Conservation (phyloP, 2,797 vertebrate genomes). For the Lagorchestes hirsutus region DNA sequence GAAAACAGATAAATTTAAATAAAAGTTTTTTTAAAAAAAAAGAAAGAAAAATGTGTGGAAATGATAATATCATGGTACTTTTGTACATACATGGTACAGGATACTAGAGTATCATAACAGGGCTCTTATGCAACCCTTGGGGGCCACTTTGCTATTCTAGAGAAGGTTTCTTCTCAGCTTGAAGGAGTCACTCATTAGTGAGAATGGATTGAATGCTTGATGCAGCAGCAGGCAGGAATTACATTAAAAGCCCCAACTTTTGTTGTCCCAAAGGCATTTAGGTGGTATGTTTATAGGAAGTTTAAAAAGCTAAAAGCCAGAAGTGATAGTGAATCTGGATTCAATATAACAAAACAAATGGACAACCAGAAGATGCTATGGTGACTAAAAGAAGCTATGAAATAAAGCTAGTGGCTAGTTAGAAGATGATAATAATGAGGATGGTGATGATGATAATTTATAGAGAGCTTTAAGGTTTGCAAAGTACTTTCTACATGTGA, state of each 20-base stretch:
- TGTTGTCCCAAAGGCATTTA: slow-evolving; percentile 8
- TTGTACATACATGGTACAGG: too few species aligned
- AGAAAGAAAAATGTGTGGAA: not conserved
- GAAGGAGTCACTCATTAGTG: not conserved
- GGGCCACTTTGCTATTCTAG: not conserved
- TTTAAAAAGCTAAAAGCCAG: not conserved
- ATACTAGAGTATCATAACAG: not conserved
- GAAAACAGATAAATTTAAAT: too few species aligned
- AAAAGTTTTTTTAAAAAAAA: too few species aligned
- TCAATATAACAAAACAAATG: slow-evolving; percentile 2
- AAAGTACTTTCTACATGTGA: not conserved
- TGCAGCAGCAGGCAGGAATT: not conserved
- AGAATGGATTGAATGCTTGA: not conserved
- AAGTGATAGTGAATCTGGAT: not conserved
- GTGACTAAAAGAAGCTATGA: not conserved
- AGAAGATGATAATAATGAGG: not conserved
- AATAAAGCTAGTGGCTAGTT: not conserved
- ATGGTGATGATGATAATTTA: not conserved
- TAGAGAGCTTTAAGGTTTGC: not conserved
- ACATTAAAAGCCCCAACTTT: slow-evolving; percentile 4
- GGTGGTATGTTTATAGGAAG: slow-evolving; percentile 32
- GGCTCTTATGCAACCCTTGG: not conserved
- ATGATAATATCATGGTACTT: not conserved
- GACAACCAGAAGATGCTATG: not conserved
- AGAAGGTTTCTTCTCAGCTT: not conserved